Percentiles rank a stretch among this genome's conserved stretches.
Evolutionary conservation across 2,888 invertebrate species (phyloP).

Genomic region (Limnephilus auricula): DNA sequence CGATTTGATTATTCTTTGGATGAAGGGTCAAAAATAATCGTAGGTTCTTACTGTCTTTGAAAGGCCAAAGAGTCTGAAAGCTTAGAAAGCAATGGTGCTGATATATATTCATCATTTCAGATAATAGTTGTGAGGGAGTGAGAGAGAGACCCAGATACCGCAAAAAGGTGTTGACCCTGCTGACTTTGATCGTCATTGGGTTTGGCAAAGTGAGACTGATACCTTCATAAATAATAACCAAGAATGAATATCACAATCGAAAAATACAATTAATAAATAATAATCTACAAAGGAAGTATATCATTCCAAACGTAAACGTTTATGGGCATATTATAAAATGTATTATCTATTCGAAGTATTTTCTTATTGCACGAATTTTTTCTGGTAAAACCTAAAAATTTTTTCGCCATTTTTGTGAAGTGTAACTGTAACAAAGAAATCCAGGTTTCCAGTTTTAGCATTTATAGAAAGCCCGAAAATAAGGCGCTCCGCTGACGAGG

Average conservation of each 20-base stretch:
- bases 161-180: background rate
- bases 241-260: background rate
- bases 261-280: background rate
- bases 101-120: background rate
- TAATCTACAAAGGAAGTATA: background rate
- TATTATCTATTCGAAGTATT: no score
- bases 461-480: no score
- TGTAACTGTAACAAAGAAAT: no score
- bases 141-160: background rate
- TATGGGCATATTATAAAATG: no score
- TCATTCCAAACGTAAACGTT: no score
- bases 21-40: background rate
- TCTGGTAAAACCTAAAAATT: no score
- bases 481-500: no score
- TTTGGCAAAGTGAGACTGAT: background rate
- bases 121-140: background rate
- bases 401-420: no score
- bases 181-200: slow-evolving; percentile 25
- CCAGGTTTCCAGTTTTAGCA: no score
- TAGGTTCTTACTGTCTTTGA: background rate
- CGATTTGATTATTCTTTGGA: no score
- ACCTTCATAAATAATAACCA: background rate
- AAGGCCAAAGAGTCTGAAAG: background rate
- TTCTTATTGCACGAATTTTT: no score
- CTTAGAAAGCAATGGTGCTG: background rate